These are phyloP conservation scores for Galerucella nymphaeae DNA, from an alignment of 2,888 invertebrate species.

Conservation along the genomic window DNA sequence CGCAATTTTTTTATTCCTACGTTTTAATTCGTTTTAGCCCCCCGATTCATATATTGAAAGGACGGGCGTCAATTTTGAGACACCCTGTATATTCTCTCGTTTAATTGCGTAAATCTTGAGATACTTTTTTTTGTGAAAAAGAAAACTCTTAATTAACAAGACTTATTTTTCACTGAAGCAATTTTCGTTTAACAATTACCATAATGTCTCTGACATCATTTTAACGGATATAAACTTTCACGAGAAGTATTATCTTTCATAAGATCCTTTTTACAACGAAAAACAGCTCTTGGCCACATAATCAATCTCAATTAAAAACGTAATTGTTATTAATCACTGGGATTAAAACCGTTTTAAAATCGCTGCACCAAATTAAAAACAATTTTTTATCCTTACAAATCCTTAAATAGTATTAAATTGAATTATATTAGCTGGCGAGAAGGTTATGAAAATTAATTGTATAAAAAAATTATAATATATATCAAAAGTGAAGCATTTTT, in stretches of 20 bases:
- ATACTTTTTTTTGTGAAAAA: too few species aligned
- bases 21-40: too few species aligned
- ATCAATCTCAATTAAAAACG: constrained; percentile 26
- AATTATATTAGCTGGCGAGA: neutral
- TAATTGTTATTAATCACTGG: constrained; percentile 33
- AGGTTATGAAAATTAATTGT: neutral
- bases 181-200: neutral
- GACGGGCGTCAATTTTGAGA: too few species aligned
- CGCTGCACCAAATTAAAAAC: constrained; percentile 33
- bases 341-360: constrained; percentile 30
- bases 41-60: too few species aligned
- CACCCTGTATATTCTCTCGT: too few species aligned
- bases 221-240: neutral
- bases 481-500: neutral
- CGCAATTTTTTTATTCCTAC: too few species aligned
- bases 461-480: neutral
- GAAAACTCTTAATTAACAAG: too few species aligned
- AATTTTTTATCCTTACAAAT: constrained; percentile 29
- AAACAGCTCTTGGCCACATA: constrained; percentile 8
- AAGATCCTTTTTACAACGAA: neutral
- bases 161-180: too few species aligned
- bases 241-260: constrained; percentile 12
- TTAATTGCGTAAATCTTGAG: too few species aligned
- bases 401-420: constrained; percentile 9
- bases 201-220: neutral